A percentile compares a stretch with the other conserved stretches of the same genome.
phyloP scores from a whole-genome alignment of 2,113 vertebrate species.

The Pampusana beccarii region DNA sequence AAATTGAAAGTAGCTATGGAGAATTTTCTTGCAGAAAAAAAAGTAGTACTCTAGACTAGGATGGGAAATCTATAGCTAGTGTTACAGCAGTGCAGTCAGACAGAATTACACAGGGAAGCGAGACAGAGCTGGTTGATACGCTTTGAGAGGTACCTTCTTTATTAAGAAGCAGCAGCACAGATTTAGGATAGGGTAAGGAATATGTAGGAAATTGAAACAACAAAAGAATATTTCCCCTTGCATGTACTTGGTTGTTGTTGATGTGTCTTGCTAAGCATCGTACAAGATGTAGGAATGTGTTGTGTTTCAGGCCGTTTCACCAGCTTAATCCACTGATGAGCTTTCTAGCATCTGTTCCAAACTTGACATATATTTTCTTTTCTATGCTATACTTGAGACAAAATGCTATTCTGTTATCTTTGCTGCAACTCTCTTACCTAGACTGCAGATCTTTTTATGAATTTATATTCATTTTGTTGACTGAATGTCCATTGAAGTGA shows the following conservation, averaged over 20 bases:
- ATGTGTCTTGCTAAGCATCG: background rate
- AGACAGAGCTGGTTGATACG: background rate
- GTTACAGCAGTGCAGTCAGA: background rate
- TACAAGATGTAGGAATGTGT: background rate
- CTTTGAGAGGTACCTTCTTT: background rate
- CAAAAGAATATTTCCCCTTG: background rate
- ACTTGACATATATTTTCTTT: slow-evolving; percentile 34
- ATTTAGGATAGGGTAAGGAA: background rate
- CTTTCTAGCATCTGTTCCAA: slow-evolving; percentile 33
- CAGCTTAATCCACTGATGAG: slow-evolving; percentile 42
- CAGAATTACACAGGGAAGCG: background rate
- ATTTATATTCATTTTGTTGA: background rate
- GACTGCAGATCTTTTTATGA: background rate
- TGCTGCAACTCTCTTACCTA: background rate
- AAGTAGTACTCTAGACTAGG: background rate
- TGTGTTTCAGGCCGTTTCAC: slow-evolving; percentile 46
- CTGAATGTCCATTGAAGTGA: background rate
- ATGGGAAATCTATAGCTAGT: background rate
- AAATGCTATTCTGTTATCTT: background rate
- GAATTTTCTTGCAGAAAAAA: background rate
- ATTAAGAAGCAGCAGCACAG: background rate
- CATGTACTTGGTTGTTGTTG: background rate
- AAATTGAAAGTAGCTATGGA: background rate
- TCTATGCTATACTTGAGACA: background rate
- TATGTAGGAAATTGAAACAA: background rate